phyloP scores from a whole-genome alignment of 2,113 vertebrate species.

The Nycticryphes semicollaris region DNA sequence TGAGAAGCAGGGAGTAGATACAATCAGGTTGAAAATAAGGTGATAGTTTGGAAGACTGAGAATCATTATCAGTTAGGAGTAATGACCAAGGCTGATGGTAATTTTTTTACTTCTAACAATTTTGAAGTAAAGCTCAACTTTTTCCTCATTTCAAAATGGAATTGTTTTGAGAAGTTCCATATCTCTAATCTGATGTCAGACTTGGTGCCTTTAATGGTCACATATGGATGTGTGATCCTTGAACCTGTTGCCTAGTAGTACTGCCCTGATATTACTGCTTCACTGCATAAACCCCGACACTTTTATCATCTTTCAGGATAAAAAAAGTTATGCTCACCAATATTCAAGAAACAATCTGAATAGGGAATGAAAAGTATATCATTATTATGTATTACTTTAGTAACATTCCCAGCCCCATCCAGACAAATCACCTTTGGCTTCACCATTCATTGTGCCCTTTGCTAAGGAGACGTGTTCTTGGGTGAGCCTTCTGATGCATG shows the following conservation, averaged over 20 bases:
- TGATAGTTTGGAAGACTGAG: not conserved
- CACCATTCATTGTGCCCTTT: not conserved
- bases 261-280: not conserved
- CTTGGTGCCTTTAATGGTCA: not conserved
- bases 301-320: not conserved
- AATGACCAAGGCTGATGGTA: not conserved
- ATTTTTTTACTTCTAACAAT: not conserved
- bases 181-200: not conserved
- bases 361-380: not conserved
- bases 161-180: not conserved
- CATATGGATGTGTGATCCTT: not conserved
- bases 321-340: not conserved
- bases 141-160: not conserved
- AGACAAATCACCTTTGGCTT: not conserved
- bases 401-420: not conserved
- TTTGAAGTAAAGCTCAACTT: not conserved
- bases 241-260: not conserved
- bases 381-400: not conserved
- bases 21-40: not conserved
- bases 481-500: not conserved
- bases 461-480: not conserved
- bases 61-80: rapidly evolving
- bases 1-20: not conserved
- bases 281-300: not conserved
- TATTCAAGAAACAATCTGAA: not conserved